Evolutionary conservation across 2,113 vertebrate species (phyloP).

Genomic region (Lasiurus cinereus): DNA sequence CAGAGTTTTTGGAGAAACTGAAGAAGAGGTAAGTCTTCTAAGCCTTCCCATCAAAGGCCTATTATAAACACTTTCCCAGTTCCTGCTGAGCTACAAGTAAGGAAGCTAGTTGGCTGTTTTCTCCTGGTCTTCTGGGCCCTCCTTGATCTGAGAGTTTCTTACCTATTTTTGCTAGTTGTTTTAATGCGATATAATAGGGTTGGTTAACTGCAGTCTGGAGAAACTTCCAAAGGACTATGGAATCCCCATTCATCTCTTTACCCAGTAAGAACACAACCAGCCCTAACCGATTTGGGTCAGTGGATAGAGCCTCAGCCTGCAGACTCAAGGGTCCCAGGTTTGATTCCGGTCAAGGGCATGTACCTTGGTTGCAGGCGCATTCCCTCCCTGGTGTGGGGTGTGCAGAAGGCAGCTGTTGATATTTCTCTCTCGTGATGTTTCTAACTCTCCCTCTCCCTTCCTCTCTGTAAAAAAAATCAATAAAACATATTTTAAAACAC

Average conservation of each 20-base stretch:
- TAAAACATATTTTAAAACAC: neutral
- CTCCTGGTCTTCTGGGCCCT: neutral
- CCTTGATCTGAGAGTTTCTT: slow-evolving; percentile 17
- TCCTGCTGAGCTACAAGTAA: slow-evolving; percentile 29
- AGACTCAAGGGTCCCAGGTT: no score
- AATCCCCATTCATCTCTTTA: neutral
- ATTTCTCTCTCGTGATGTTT: no score
- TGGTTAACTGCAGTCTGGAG: neutral
- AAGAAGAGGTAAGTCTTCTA: neutral
- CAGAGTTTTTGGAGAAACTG: neutral
- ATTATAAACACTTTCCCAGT: neutral
- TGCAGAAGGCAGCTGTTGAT: no score
- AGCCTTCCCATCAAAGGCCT: neutral
- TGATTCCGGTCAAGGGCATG: no score
- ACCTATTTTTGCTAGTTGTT: slow-evolving; percentile 18
- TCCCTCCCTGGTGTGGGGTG: no score
- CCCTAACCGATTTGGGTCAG: no score
- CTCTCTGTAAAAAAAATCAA: no score
- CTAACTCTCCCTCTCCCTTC: no score
- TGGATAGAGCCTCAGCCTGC: no score
- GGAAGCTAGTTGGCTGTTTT: neutral
- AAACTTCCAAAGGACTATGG: neutral
- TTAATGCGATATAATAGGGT: neutral
- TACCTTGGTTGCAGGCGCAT: no score
- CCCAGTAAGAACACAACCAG: neutral